phyloP scores from a whole-genome alignment of 2,797 vertebrate species.

The Leptatherina wallacei region DNA sequence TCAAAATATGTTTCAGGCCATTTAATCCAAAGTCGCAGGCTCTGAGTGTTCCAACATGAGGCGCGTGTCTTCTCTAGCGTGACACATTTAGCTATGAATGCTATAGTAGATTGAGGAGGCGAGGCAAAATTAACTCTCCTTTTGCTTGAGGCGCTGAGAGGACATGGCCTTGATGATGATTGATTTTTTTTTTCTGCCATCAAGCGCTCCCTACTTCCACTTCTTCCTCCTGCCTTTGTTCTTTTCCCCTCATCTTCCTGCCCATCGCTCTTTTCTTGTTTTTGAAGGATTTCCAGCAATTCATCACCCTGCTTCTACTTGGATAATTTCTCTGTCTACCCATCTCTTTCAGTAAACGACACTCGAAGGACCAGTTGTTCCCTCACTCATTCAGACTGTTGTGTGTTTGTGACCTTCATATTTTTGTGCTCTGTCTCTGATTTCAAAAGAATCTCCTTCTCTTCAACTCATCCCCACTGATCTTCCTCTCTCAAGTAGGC shows the following conservation, averaged over 20 bases:
- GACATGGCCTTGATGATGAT: slow-evolving; percentile 58
- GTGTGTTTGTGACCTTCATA: slow-evolving; percentile 28
- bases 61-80: slow-evolving; percentile 23
- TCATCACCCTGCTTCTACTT: slow-evolving; percentile 35
- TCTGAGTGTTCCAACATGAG: slow-evolving; percentile 27
- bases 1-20: slow-evolving; percentile 48
- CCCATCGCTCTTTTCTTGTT: slow-evolving; percentile 32
- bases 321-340: slow-evolving; percentile 20
- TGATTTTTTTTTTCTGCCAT: slow-evolving; percentile 43
- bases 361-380: slow-evolving; percentile 23
- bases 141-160: slow-evolving; percentile 36
- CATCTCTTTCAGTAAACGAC: slow-evolving; percentile 16
- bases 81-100: slow-evolving; percentile 25
- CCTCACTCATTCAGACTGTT: background rate
- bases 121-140: slow-evolving; percentile 38
- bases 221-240: background rate
- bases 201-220: background rate
- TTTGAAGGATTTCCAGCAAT: slow-evolving; percentile 40
- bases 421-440: slow-evolving; percentile 2
- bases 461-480: background rate
- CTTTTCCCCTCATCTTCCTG: slow-evolving; percentile 12
- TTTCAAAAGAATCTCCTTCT: slow-evolving; percentile 10
- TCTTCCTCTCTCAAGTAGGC: slow-evolving; percentile 20
- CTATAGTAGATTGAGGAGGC: slow-evolving; percentile 26
- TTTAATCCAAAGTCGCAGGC: slow-evolving; percentile 38